Conservation (phyloP, 2,113 vertebrate species). For the Chinchilla lanigera region DNA sequence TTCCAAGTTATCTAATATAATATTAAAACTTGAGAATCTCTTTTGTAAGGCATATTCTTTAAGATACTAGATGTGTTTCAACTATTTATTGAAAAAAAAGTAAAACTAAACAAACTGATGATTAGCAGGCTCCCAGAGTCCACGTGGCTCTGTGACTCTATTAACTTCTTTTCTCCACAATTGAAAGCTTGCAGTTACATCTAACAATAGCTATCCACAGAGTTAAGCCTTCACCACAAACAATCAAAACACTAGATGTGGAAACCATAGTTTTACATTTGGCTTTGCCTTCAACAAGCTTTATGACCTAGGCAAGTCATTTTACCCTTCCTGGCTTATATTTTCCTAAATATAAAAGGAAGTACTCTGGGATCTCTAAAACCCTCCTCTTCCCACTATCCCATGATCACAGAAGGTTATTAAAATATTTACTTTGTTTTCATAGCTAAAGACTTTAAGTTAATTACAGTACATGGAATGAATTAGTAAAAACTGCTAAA, state of each 20-base stretch:
- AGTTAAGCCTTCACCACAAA: background rate
- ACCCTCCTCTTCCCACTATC: slow-evolving; percentile 9
- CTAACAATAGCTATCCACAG: background rate
- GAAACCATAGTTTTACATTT: slow-evolving; percentile 44
- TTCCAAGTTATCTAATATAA: slow-evolving; percentile 23
- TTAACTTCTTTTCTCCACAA: background rate
- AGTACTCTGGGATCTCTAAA: background rate
- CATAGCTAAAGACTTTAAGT: background rate
- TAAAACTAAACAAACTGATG: background rate
- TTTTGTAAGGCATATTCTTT: slow-evolving; percentile 29
- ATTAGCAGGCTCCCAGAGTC: background rate
- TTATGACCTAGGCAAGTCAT: background rate
- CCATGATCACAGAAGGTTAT: slow-evolving; percentile 10
- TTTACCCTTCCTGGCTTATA: background rate
- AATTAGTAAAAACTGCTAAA: slow-evolving; percentile 75
- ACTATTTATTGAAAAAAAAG: slow-evolving; percentile 8
- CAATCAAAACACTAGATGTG: background rate
- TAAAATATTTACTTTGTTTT: slow-evolving; percentile 37
- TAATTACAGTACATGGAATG: slow-evolving; percentile 64
- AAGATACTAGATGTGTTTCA: background rate
- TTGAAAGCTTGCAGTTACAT: background rate
- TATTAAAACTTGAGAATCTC: background rate
- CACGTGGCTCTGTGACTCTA: background rate
- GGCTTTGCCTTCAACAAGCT: slow-evolving; percentile 16
- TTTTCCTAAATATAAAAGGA: slow-evolving; percentile 52